Evolutionary conservation across 2,888 invertebrate species (phyloP).

Genomic region (Rhabditoides inermis): DNA sequence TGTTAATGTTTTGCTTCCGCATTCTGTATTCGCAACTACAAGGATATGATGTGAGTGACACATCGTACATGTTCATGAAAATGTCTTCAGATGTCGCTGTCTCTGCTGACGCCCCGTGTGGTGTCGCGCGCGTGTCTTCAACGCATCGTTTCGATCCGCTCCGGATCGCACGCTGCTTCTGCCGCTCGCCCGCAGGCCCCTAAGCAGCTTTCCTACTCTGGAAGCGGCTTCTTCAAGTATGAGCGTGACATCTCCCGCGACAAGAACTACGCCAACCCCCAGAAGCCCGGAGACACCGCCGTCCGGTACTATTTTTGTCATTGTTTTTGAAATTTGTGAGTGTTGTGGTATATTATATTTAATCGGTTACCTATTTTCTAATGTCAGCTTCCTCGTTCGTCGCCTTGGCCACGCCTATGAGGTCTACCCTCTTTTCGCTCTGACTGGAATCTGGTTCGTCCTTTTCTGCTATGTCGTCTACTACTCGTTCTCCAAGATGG

Average conservation of each 20-base stretch:
- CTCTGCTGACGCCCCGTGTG: conserved; percentile 34
- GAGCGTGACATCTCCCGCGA: conserved; percentile 44
- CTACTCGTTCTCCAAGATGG: conserved; percentile 41
- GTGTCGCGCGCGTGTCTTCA: conserved; percentile 24
- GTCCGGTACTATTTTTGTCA: conserved; percentile 18
- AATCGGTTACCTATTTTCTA: background rate
- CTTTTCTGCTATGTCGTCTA: conserved; percentile 37
- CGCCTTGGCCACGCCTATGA: conserved; percentile 44
- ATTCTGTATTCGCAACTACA: too few relatives aligned
- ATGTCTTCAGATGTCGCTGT: conserved; percentile 36
- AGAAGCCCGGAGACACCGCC: conserved; percentile 43
- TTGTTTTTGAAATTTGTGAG: background rate
- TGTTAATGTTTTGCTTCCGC: too few relatives aligned
- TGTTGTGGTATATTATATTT: background rate
- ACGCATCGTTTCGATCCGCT: conserved; percentile 26
- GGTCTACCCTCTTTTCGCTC: conserved; percentile 39
- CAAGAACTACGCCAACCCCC: conserved; percentile 36
- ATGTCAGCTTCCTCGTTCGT: conserved; percentile 38
- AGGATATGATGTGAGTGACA: too few relatives aligned
- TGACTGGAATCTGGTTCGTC: conserved; percentile 34
- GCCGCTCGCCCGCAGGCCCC: conserved; percentile 11
- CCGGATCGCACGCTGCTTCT: conserved; percentile 12
- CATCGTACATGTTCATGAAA: too few relatives aligned
- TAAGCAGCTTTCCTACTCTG: background rate
- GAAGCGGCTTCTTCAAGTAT: conserved; percentile 37